phyloP scores from a whole-genome alignment of 2,113 vertebrate species.

The Ptyas mucosa region DNA sequence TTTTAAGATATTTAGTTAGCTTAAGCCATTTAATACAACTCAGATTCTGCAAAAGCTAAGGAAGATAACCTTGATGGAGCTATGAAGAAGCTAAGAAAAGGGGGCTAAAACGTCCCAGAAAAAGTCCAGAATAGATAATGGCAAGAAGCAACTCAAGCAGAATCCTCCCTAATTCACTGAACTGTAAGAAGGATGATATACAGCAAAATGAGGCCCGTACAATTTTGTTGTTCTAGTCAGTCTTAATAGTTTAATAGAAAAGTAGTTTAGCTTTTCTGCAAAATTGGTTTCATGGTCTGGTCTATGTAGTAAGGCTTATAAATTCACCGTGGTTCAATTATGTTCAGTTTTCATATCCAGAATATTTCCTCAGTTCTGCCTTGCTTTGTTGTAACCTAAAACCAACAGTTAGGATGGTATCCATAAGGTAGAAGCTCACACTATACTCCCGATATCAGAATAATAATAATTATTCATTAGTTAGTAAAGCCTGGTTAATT shows the following conservation, averaged over 20 bases:
- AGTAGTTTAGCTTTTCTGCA: background rate
- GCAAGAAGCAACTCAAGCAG: background rate
- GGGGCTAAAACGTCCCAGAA: background rate
- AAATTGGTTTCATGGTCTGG: background rate
- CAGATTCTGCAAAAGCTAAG: background rate
- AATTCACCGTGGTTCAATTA: background rate
- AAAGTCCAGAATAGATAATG: background rate
- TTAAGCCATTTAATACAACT: background rate
- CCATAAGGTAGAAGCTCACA: background rate
- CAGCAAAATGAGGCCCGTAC: background rate
- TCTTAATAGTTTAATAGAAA: background rate
- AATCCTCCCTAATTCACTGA: background rate
- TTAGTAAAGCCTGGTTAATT: background rate
- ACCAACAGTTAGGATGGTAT: background rate
- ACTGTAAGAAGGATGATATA: background rate
- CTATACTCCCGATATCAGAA: background rate
- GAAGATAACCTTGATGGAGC: background rate
- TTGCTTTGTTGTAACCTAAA: background rate
- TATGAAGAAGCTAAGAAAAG: background rate
- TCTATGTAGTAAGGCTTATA: background rate
- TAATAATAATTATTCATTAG: background rate
- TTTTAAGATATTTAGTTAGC: background rate
- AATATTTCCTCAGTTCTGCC: background rate
- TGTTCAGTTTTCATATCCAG: background rate
- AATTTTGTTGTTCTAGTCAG: background rate